Evolutionary conservation across 2,113 vertebrate genomes (phyloP).

Genomic region (Laticauda laticaudata): DNA sequence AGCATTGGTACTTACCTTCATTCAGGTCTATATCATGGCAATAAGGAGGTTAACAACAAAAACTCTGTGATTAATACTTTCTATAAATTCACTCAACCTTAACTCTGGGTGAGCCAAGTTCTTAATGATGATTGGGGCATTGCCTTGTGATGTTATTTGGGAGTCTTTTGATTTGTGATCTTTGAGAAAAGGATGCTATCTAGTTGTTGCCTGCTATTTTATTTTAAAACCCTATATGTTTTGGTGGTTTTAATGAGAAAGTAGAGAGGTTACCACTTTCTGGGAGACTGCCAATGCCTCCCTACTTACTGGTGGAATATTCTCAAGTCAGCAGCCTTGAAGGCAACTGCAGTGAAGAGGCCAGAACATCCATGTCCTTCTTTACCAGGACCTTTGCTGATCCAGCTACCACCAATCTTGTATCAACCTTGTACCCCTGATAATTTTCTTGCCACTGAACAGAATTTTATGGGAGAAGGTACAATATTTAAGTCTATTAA

Average conservation of each 20-base stretch:
- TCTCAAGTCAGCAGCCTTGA: not conserved
- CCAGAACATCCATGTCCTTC: not conserved
- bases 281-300: not conserved
- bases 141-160: not conserved
- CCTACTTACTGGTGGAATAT: not conserved
- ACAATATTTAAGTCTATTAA: not conserved
- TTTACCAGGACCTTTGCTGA: not conserved
- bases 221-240: not conserved
- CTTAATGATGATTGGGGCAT: not conserved
- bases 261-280: not conserved
- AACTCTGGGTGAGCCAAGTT: not conserved
- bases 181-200: not conserved
- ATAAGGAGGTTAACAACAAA: not conserved
- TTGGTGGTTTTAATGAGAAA: not conserved
- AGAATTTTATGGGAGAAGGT: not conserved
- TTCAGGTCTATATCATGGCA: not conserved
- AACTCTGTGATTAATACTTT: not conserved
- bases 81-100: not conserved
- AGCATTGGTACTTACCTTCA: not conserved
- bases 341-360: not conserved
- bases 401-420: not conserved
- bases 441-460: not conserved
- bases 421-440: not conserved
- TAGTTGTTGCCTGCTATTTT: not conserved
- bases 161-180: not conserved